Evolutionary conservation across 1,140 invertebrate species (phyloP), one percentile per base, ranked within the genome.

Genomic region (Euwallacea fornicatus): DNA sequence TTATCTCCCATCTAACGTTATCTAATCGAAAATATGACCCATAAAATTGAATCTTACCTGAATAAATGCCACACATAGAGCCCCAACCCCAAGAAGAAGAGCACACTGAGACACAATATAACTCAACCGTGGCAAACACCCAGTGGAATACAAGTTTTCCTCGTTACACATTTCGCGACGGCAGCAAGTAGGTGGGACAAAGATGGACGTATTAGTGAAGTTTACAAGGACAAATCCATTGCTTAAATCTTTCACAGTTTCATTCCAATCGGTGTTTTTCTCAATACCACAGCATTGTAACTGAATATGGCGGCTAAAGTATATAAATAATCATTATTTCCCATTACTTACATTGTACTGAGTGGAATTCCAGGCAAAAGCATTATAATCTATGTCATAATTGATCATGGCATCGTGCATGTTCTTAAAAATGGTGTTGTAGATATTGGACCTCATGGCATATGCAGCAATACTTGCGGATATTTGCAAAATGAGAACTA

Each of bases 401-500:
- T 84, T 72, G 0, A 83, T 76, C 81, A 92, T 82, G 0, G 86
- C 84, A 7, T 78, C 44, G 11, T 83, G 81, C 76, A 93, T 87
- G 44, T 87, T 90, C 0, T 81, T 77, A 58, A 84, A 78, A 41
- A 93, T 71, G 75, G 88, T 83, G 0, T 78, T 74, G 1, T 83
- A 79, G 6, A 93, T 85, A 64, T 89, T 84, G 7, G 85, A 81
- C 69, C 89, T 87, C 74, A 93, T 85, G 7, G 87, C 86, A 76
- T 91, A 94, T 2, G 91, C 93, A 0, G 90, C 87, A 78, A 95
- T 90, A 21, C 91, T 92, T 7, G 90, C 93, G 2, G 90, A 86
- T 6, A 96, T 82, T 83, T 96, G 93, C 79, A 96, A 76, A 42
- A 95, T 83, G 63, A 96, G 88, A 7, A 96, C 89, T 53, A 93